Evolutionary conservation across 2,888 invertebrate genomes (phyloP).

Genomic region (Trypoxylon attenuatum): DNA sequence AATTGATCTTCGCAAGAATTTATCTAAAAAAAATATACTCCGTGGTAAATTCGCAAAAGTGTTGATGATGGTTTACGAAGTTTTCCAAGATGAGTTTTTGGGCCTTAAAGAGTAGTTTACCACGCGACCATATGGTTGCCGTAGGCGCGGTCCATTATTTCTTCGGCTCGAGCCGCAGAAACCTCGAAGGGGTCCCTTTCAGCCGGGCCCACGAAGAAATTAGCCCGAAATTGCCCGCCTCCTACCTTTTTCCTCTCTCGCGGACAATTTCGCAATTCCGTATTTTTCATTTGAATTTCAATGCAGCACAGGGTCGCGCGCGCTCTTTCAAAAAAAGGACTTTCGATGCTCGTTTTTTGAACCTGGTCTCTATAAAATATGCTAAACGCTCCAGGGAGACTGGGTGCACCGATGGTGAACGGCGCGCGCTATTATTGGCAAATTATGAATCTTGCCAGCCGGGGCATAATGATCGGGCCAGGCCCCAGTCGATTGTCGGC

Average conservation of each 20-base stretch:
- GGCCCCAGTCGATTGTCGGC: slow-evolving; percentile 49
- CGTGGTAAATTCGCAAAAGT: no score
- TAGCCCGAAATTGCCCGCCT: slow-evolving; percentile 69
- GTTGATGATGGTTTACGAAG: no score
- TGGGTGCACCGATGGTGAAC: slow-evolving; percentile 42
- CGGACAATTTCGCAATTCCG: slow-evolving; percentile 69
- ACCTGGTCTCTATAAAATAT: slow-evolving; percentile 68
- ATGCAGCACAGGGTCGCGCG: slow-evolving; percentile 25
- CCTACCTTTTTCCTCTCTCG: slow-evolving; percentile 52
- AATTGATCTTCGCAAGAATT: no score
- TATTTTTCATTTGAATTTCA: slow-evolving; percentile 73
- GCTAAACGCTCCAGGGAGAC: slow-evolving; percentile 65
- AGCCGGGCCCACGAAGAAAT: slow-evolving; percentile 62
- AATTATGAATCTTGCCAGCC: slow-evolving; percentile 72
- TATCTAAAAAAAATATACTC: not conserved
- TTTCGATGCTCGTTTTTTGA: slow-evolving; percentile 9
- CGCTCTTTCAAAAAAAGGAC: not conserved
- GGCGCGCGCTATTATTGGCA: slow-evolving; percentile 70
- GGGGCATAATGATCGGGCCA: slow-evolving; percentile 63
- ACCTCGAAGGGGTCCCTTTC: not conserved
- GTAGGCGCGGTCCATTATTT: slow-evolving; percentile 69
- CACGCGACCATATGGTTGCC: slow-evolving; percentile 72
- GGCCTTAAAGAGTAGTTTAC: slow-evolving; percentile 23
- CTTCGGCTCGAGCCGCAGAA: slow-evolving; percentile 41
- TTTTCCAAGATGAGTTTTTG: no score